Evolutionary conservation across 2,797 vertebrate species (phyloP).

Genomic region (Diglossa cyanea): DNA sequence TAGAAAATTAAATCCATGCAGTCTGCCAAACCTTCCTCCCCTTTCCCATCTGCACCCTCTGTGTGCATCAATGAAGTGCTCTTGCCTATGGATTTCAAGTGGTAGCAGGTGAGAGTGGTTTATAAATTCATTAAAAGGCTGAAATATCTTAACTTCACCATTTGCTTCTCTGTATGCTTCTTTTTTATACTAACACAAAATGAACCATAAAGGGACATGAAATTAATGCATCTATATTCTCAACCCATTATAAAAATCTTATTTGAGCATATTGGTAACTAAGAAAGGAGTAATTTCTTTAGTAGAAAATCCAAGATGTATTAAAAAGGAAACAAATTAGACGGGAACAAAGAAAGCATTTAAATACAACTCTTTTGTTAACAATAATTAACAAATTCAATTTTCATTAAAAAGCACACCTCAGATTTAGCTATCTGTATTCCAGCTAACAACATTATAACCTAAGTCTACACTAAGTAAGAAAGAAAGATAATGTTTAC

Average conservation of each 20-base stretch:
- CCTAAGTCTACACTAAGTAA: neutral
- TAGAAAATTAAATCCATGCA: neutral
- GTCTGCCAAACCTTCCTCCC: neutral
- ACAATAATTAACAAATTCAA: neutral
- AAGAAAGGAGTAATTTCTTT: neutral
- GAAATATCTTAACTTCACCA: neutral
- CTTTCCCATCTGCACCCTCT: neutral
- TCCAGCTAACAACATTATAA: neutral
- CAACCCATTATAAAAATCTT: neutral
- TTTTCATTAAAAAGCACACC: neutral
- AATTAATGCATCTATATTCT: neutral
- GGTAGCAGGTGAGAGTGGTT: conserved; percentile 23
- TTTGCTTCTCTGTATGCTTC: neutral
- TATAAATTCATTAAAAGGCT: conserved; percentile 29
- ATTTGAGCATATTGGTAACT: neutral
- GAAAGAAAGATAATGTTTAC: neutral
- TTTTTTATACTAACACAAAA: neutral
- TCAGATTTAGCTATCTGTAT: neutral
- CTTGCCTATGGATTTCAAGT: neutral
- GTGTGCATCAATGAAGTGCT: neutral
- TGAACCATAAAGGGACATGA: neutral
- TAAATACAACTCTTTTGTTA: neutral
- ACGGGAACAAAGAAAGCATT: neutral
- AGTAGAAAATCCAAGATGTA: neutral
- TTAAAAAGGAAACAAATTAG: neutral